Conservation (phyloP, 2,888 invertebrate genomes). For the Parascotia fuliginaria region DNA sequence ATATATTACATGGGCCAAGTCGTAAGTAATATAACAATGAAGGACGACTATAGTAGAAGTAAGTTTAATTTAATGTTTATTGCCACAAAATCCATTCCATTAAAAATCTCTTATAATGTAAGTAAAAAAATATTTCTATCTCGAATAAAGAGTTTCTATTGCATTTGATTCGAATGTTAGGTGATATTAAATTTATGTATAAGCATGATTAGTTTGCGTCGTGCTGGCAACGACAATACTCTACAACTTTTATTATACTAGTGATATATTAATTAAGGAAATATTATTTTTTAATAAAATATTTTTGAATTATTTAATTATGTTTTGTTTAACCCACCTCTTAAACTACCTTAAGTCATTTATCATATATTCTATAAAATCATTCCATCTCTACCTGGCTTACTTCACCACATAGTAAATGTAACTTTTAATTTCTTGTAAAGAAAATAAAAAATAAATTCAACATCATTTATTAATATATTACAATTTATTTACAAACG, state of each 20-base stretch:
- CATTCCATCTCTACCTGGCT: no score
- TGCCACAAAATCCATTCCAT: conserved; percentile 3
- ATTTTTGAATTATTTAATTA: conserved; percentile 12
- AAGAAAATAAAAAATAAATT: no score
- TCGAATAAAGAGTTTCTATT: conserved; percentile 2
- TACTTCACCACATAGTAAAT: no score
- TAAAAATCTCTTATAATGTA: not conserved
- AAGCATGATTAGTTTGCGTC: conserved; percentile 30
- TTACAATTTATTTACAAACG: conserved; percentile 35
- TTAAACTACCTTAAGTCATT: no score
- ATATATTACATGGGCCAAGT: not conserved
- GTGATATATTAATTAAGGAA: conserved; percentile 23
- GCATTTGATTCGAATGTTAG: conserved; percentile 36
- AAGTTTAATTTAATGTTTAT: not conserved
- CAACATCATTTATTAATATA: conserved; percentile 23
- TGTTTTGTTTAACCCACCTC: conserved; percentile 1
- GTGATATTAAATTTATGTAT: conserved; percentile 27
- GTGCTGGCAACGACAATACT: conserved; percentile 57
- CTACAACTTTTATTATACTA: conserved; percentile 17
- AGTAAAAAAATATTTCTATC: not conserved
- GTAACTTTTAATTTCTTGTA: no score
- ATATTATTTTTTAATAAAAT: conserved; percentile 20
- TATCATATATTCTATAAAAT: not conserved
- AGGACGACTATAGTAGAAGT: not conserved
- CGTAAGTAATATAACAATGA: not conserved